These are phyloP conservation scores for Crocallis elinguaria DNA, from an alignment of 2,888 invertebrate genomes.

Conservation along the genomic window DNA sequence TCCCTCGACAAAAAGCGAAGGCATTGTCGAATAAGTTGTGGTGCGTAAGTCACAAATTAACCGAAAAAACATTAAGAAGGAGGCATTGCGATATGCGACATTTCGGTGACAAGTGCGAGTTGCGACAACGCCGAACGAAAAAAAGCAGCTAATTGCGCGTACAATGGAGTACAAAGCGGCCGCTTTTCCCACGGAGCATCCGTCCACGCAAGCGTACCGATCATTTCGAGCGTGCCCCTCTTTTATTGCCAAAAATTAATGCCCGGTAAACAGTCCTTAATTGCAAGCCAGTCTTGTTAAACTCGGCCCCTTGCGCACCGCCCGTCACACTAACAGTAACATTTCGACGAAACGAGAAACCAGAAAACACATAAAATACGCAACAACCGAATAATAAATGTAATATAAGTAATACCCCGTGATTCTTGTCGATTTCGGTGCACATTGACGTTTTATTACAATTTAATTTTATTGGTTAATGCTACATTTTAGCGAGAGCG, in stretches of 20 bases:
- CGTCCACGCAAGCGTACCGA: slow-evolving; percentile 71
- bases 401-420: slow-evolving; percentile 65
- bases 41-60: slow-evolving; percentile 70
- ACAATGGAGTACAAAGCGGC: slow-evolving; percentile 80
- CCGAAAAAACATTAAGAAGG: slow-evolving; percentile 70
- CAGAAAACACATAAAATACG: slow-evolving; percentile 67
- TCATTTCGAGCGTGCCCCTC: slow-evolving; percentile 78
- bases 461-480: slow-evolving; percentile 78
- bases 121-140: slow-evolving; percentile 62
- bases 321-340: slow-evolving; percentile 62
- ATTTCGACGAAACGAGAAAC: slow-evolving; percentile 65
- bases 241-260: slow-evolving; percentile 85
- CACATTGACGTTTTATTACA: slow-evolving; percentile 62
- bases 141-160: slow-evolving; percentile 79
- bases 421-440: slow-evolving; percentile 58
- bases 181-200: slow-evolving; percentile 82
- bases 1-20: slow-evolving; percentile 32
- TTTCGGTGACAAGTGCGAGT: slow-evolving; percentile 75
- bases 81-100: slow-evolving; percentile 74
- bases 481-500: slow-evolving; percentile 46
- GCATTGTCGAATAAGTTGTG: slow-evolving; percentile 58
- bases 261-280: slow-evolving; percentile 82
- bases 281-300: slow-evolving; percentile 76
- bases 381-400: slow-evolving; percentile 71
- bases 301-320: slow-evolving; percentile 52